Evolutionary conservation across 2,113 vertebrate species (phyloP).

Genomic region (Merops nubicus): DNA sequence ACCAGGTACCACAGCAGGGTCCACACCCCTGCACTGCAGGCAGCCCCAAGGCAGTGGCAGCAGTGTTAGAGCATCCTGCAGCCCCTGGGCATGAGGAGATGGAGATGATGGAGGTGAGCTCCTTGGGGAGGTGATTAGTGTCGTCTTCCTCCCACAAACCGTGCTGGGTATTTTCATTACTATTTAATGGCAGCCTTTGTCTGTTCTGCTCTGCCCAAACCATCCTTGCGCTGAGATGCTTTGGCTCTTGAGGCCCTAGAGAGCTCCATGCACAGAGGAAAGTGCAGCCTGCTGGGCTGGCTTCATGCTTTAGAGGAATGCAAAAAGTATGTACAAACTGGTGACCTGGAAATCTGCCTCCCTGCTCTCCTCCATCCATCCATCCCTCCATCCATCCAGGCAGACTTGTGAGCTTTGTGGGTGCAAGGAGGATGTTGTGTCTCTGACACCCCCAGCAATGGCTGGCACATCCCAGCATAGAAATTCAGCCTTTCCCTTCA

Average conservation of each 20-base stretch:
- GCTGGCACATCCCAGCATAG: not conserved
- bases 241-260: not conserved
- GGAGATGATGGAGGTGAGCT: not conserved
- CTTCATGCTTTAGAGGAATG: not conserved
- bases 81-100: not conserved
- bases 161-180: not conserved
- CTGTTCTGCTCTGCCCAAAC: not conserved
- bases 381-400: accelerated
- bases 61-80: not conserved
- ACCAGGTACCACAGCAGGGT: accelerated
- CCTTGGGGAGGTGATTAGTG: conserved; percentile 7
- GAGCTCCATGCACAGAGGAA: accelerated
- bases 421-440: not conserved
- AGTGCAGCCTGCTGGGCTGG: not conserved
- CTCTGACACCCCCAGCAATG: accelerated
- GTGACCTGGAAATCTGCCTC: not conserved
- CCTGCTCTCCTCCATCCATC: not conserved
- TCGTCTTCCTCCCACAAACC: not conserved
- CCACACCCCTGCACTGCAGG: not conserved
- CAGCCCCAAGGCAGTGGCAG: not conserved
- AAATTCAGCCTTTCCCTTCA: not conserved
- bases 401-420: accelerated
- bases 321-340: not conserved
- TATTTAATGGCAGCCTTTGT: not conserved
- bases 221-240: not conserved